Evolutionary conservation across 2,888 invertebrate species (phyloP).

Genomic region (Sphaerophoria rueppellii): DNA sequence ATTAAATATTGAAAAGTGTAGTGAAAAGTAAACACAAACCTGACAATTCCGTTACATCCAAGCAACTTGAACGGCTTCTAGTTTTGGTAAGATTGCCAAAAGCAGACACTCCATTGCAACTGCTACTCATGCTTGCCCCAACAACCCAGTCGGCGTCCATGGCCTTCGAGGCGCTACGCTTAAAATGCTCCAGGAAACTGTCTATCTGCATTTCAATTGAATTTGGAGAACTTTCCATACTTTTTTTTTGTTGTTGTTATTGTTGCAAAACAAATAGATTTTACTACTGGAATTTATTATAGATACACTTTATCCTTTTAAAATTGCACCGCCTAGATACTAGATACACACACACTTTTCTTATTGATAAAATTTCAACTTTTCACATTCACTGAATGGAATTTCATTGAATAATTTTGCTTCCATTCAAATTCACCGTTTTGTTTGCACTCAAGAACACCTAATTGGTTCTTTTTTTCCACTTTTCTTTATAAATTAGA

Average conservation of each 20-base stretch:
- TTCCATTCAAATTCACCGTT: conserved; percentile 10
- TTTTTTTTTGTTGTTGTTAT: conserved; percentile 35
- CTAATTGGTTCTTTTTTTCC: not conserved
- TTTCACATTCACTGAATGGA: conserved; percentile 32
- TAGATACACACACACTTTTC: conserved; percentile 54
- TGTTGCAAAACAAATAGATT: not conserved
- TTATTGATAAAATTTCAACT: conserved; percentile 18
- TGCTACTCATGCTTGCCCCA: conserved; percentile 59
- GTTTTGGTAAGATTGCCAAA: conserved; percentile 74
- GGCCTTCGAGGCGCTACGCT: conserved; percentile 89
- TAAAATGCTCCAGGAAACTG: conserved; percentile 92
- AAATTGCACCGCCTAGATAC: conserved; percentile 43
- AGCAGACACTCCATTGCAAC: conserved; percentile 52
- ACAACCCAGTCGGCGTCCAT: conserved; percentile 84
- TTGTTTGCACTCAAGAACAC: conserved; percentile 1
- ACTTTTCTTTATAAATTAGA: conserved; percentile 6
- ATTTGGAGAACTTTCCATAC: conserved; percentile 83
- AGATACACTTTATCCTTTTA: conserved; percentile 37
- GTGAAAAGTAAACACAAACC: conserved; percentile 74
- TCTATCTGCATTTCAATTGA: conserved; percentile 92
- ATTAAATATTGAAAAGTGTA: not conserved
- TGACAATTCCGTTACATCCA: conserved; percentile 79
- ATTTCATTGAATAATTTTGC: not conserved
- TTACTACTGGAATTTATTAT: conserved; percentile 8
- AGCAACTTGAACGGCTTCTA: conserved; percentile 79